phyloP scores from a whole-genome alignment of 2,888 invertebrate species.

The Tipula lateralis region DNA sequence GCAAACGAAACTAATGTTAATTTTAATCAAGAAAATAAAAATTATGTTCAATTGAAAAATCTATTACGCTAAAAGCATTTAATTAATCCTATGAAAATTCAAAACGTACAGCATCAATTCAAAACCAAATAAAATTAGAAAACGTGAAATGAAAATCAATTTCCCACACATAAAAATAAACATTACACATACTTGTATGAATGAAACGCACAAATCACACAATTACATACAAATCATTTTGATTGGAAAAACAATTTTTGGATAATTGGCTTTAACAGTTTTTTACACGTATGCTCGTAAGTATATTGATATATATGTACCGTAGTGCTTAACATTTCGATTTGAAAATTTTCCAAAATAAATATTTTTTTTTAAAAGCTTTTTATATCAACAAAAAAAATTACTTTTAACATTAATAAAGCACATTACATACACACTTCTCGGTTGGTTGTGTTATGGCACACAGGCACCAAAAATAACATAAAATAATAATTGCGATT shows the following conservation, averaged over 20 bases:
- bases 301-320: neutral
- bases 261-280: neutral
- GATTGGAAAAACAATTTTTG: neutral
- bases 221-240: neutral
- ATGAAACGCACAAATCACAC: neutral
- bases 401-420: neutral
- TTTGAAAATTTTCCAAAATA: neutral
- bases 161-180: neutral
- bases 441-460: neutral
- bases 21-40: too few relatives aligned
- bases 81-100: neutral
- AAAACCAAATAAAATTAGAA: neutral
- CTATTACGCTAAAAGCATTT: neutral
- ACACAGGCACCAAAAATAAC: neutral
- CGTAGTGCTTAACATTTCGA: neutral
- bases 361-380: neutral
- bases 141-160: neutral
- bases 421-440: neutral
- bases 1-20: too few relatives aligned
- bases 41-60: too few relatives aligned
- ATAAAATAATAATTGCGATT: constrained; percentile 3
- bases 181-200: neutral
- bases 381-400: neutral
- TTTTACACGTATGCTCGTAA: neutral
- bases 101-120: neutral